phyloP scores from a whole-genome alignment of 1,140 invertebrate species.

The Drosophila sucinea region DNA sequence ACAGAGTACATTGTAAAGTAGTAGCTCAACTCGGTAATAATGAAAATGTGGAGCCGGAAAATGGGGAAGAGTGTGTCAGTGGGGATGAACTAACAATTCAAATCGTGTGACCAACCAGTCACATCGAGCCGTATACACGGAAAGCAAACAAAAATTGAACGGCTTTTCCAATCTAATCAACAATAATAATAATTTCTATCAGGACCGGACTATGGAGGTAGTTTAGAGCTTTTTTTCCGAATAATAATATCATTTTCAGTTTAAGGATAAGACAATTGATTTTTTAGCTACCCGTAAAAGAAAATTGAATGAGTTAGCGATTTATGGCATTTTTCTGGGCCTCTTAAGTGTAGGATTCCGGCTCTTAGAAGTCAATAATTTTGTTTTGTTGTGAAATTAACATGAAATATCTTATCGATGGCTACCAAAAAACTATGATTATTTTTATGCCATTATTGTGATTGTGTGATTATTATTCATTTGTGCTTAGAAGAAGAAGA shows the following conservation, averaged over 20 bases:
- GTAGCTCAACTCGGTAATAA: no score
- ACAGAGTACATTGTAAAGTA: no score
- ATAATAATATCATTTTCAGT: no score
- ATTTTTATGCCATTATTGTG: constrained; percentile 12
- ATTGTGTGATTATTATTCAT: constrained; percentile 8
- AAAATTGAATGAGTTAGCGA: no score
- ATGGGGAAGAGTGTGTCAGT: no score
- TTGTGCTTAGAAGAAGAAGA: neutral
- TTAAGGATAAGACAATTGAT: no score
- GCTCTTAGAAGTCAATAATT: neutral
- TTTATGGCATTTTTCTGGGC: neutral
- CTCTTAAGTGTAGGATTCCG: neutral
- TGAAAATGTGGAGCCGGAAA: no score
- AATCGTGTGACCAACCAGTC: constrained; percentile 18
- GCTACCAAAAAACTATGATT: constrained; percentile 25
- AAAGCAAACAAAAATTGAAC: constrained; percentile 37
- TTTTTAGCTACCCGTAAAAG: no score
- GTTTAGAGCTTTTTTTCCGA: no score
- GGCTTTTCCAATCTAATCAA: constrained; percentile 68
- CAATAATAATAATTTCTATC: constrained; percentile 47
- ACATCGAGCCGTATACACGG: constrained; percentile 9
- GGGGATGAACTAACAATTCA: neutral
- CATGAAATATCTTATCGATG: constrained; percentile 42
- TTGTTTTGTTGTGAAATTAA: constrained; percentile 40
- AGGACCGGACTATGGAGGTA: neutral